phyloP scores from a whole-genome alignment of 2,888 invertebrate genomes.

The Cabera pusaria region DNA sequence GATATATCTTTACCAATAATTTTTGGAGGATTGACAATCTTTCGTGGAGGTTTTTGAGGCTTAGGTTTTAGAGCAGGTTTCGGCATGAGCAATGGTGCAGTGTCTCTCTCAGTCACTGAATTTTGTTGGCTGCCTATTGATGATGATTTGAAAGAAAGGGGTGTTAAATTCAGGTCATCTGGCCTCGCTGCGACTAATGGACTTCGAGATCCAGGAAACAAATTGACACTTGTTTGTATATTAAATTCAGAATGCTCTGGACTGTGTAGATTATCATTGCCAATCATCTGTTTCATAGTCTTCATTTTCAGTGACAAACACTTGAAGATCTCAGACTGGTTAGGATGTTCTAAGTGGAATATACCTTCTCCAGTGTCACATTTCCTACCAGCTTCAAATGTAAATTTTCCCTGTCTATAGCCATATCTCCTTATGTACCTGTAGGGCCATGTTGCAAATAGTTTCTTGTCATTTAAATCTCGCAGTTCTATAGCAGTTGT shows the following conservation, averaged over 20 bases:
- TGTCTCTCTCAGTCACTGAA: slow-evolving; percentile 63
- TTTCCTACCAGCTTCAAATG: slow-evolving; percentile 94
- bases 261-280: slow-evolving; percentile 85
- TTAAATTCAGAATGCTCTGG: slow-evolving; percentile 88
- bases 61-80: slow-evolving; percentile 85
- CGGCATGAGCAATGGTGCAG: slow-evolving; percentile 72
- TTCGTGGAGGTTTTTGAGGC: slow-evolving; percentile 85
- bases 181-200: slow-evolving; percentile 87
- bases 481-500: slow-evolving; percentile 89
- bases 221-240: slow-evolving; percentile 88
- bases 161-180: slow-evolving; percentile 73
- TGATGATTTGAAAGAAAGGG: slow-evolving; percentile 71
- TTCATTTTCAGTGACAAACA: slow-evolving; percentile 93
- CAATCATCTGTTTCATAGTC: slow-evolving; percentile 92
- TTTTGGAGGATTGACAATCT: slow-evolving; percentile 75
- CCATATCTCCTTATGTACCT: slow-evolving; percentile 92
- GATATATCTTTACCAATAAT: slow-evolving; percentile 57
- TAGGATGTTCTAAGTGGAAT: slow-evolving; percentile 91
- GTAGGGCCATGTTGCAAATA: slow-evolving; percentile 92
- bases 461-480: slow-evolving; percentile 85
- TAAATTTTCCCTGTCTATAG: slow-evolving; percentile 93
- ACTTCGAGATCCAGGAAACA: slow-evolving; percentile 92
- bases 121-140: slow-evolving; percentile 71
- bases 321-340: slow-evolving; percentile 92
- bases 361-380: slow-evolving; percentile 94